These are phyloP conservation scores for Chaenodraco wilsoni DNA, from an alignment of 2,797 vertebrate species.

Conservation along the genomic window DNA sequence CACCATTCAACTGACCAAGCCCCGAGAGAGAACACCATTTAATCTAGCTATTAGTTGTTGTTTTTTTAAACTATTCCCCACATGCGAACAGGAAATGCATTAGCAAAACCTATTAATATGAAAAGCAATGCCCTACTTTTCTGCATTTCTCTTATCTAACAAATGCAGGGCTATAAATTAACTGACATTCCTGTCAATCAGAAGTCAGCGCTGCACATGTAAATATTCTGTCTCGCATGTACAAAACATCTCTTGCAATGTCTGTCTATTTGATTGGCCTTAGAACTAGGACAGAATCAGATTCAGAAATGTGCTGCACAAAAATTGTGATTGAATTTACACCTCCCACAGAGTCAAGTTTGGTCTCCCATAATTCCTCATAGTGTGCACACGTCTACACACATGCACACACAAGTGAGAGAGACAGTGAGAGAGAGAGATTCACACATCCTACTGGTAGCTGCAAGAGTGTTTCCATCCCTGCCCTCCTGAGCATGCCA, in stretches of 20 bases:
- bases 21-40: slow-evolving; percentile 38
- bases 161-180: slow-evolving; percentile 73
- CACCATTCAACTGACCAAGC: slow-evolving; percentile 62
- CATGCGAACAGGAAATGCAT: slow-evolving; percentile 46
- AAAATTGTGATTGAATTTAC: slow-evolving; percentile 81
- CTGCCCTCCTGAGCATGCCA: slow-evolving; percentile 72
- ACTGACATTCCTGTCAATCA: slow-evolving; percentile 63
- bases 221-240: slow-evolving; percentile 60
- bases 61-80: slow-evolving; percentile 57
- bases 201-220: slow-evolving; percentile 51
- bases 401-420: slow-evolving; percentile 38
- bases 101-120: slow-evolving; percentile 69
- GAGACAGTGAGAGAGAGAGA: slow-evolving; percentile 29
- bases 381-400: slow-evolving; percentile 38
- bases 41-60: slow-evolving; percentile 49
- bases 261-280: slow-evolving; percentile 75
- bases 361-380: slow-evolving; percentile 74
- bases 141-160: slow-evolving; percentile 75
- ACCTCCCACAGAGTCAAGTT: slow-evolving; percentile 83
- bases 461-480: slow-evolving; percentile 69
- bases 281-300: slow-evolving; percentile 73
- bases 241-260: slow-evolving; percentile 73
- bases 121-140: slow-evolving; percentile 60
- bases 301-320: slow-evolving; percentile 67
- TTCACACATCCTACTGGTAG: slow-evolving; percentile 71